These are phyloP conservation scores for Ctenodactylus gundi DNA, from an alignment of 2,113 vertebrate genomes.

Conservation along the genomic window DNA sequence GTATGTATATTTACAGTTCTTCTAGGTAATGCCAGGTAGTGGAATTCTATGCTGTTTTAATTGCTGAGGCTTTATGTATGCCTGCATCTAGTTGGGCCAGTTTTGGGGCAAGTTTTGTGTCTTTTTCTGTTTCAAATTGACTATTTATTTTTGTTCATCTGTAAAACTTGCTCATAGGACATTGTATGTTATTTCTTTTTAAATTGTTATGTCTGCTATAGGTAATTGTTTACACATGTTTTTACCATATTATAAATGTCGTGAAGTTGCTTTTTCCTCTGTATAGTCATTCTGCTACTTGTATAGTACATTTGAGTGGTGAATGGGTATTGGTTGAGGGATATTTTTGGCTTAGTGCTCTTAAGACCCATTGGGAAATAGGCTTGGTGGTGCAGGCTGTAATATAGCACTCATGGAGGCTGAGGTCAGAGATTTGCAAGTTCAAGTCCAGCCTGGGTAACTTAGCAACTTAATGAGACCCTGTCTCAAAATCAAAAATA, in stretches of 20 bases:
- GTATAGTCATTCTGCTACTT: neutral
- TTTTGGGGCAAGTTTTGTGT: neutral
- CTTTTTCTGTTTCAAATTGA: neutral
- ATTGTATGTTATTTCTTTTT: neutral
- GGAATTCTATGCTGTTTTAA: neutral
- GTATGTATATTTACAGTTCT: neutral
- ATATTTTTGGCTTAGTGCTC: neutral
- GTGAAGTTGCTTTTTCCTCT: neutral
- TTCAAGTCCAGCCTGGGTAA: too few relatives aligned
- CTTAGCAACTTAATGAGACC: too few relatives aligned
- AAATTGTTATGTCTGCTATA: neutral
- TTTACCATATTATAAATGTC: neutral
- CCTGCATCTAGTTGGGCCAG: neutral
- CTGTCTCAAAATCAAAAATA: too few relatives aligned
- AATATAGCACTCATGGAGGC: too few relatives aligned
- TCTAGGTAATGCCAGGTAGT: neutral
- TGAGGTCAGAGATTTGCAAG: too few relatives aligned
- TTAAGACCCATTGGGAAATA: neutral
- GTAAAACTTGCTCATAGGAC: neutral
- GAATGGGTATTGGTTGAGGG: neutral
- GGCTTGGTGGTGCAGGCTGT: too few relatives aligned
- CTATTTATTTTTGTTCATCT: neutral
- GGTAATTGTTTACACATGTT: neutral
- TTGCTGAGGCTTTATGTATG: neutral
- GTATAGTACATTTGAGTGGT: constrained; percentile 14